Evolutionary conservation across 2,113 vertebrate genomes (phyloP), one percentile per base, ranked within the genome.

Genomic region (Microtus montanus): DNA sequence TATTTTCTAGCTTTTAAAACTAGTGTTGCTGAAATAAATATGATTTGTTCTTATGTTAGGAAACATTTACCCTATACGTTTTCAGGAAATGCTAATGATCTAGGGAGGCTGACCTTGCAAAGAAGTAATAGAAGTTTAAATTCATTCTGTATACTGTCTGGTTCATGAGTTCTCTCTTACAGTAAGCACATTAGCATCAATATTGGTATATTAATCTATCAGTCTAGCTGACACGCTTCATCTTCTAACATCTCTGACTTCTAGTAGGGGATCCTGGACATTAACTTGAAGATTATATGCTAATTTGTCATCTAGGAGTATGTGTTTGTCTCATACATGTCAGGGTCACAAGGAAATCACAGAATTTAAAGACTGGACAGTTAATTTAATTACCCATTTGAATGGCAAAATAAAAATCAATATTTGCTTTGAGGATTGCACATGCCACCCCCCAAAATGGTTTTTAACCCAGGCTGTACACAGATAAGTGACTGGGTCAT

Each of bases 41-140:
- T 17, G 17, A 64, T 70, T 73, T 94, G 19, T 28, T 83, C 64
- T 61, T 96, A 71, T 33, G 64, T 75, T 88, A 78, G 41, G 19
- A 83, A 87, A 77, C 75, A 44, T 63, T 90, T 94, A 92, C 33
- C 47, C 63, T 79, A 91, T 64, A 92, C 3, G 83, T 95, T 91
- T 95, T 94, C 52, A 94, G 91, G 41, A 90, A 74, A 94, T 88
- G 95, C 41, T 92, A 92, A 85, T 88, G n/a, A 73, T 86, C 19
- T 94, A 8, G 95, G 71, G 41, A 88, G 30, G 44, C 22, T 96
- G 88, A 93, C 88, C 85, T 97, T 97, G 92, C 94, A 58, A 93
- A 85, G 90, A 89, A 70, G 20, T 61, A 94, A 96, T 97, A 85
- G 52, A 87, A 95, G 90, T 66, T 94, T 95, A 74, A 83, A 95